Percentiles rank a stretch among this genome's conserved stretches.
These are phyloP conservation scores for Scaptomyza parva DNA, from an alignment of 2,888 invertebrate species.

Conservation along the genomic window DNA sequence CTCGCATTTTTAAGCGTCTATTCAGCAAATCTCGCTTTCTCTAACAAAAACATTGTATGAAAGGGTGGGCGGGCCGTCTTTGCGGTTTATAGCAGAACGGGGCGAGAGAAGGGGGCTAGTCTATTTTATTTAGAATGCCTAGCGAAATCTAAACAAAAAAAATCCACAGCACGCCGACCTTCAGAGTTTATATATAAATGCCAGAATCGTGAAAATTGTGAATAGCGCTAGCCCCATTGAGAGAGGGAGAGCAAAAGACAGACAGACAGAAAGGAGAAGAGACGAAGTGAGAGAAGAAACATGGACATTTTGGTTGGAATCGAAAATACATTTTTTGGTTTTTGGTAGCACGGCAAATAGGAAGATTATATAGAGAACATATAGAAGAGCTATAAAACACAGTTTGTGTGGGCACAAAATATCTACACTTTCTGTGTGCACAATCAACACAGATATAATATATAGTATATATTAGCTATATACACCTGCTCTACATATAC, in stretches of 20 bases:
- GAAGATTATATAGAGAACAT: constrained; percentile 58
- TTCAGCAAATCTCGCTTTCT: constrained; percentile 53
- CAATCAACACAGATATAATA: constrained; percentile 11
- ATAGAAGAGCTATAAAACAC: constrained; percentile 60
- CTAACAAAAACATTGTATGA: constrained; percentile 31
- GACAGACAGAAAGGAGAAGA: constrained; percentile 3
- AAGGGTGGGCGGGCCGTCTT: constrained; percentile 7
- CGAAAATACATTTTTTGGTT: constrained; percentile 75
- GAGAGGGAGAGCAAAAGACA: constrained; percentile 36
- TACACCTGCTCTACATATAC: constrained; percentile 52
- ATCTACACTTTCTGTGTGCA: constrained; percentile 18
- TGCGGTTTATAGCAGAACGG: constrained; percentile 1
- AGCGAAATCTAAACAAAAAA: constrained; percentile 75
- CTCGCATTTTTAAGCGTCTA: constrained; percentile 44
- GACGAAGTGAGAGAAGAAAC: constrained; percentile 8
- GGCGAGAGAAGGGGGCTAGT: not conserved
- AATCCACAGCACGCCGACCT: constrained; percentile 70
- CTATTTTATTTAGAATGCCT: constrained; percentile 70
- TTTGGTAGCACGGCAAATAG: constrained; percentile 62
- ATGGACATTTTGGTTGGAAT: constrained; percentile 53
- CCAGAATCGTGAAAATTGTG: constrained; percentile 69
- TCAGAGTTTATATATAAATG: constrained; percentile 74
- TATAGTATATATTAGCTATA: constrained; percentile 22
- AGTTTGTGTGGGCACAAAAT: constrained; percentile 47
- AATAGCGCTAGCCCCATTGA: constrained; percentile 52